Percentiles rank a stretch among this genome's conserved stretches.
Conservation (phyloP, 2,113 vertebrate species). For the Clarias magur region DNA sequence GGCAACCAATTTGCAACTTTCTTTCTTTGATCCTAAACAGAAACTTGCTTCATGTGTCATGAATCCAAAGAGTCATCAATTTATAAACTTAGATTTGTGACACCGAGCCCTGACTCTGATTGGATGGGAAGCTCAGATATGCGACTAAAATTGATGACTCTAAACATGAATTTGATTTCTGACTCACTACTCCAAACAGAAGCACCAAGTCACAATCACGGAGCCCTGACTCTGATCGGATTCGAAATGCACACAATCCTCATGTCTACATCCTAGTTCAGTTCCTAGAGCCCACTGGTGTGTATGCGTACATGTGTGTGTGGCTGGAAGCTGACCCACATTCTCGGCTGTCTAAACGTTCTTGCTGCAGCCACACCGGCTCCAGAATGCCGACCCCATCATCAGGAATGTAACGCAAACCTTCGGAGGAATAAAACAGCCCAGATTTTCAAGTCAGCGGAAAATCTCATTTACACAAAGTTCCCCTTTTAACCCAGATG, state of each 20-base stretch:
- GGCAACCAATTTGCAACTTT: too few relatives aligned
- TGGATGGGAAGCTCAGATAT: not conserved
- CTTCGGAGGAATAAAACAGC: not conserved
- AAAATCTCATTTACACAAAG: not conserved
- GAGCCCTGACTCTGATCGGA: not conserved
- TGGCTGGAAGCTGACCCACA: slow-evolving; percentile 6
- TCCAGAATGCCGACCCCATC: not conserved
- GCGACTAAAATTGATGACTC: not conserved
- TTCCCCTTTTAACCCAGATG: not conserved
- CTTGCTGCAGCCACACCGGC: slow-evolving; percentile 20
- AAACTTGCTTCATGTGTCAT: too few relatives aligned
- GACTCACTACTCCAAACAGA: not conserved
- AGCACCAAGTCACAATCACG: not conserved
- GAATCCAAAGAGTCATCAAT: too few relatives aligned
- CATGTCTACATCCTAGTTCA: not conserved
- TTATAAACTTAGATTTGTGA: not conserved
- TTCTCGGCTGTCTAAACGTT: slow-evolving; percentile 7
- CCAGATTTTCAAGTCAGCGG: slow-evolving; percentile 6
- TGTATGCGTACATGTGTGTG: not conserved
- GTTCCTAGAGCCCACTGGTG: not conserved
- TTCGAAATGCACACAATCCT: not conserved
- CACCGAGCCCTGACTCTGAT: not conserved
- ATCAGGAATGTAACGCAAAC: slow-evolving; percentile 2
- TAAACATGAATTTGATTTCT: not conserved
- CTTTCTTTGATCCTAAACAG: too few relatives aligned